Evolutionary conservation across 2,113 vertebrate genomes (phyloP), one percentile per base, ranked within the genome.

Genomic region (Todiramphus saurophagus): DNA sequence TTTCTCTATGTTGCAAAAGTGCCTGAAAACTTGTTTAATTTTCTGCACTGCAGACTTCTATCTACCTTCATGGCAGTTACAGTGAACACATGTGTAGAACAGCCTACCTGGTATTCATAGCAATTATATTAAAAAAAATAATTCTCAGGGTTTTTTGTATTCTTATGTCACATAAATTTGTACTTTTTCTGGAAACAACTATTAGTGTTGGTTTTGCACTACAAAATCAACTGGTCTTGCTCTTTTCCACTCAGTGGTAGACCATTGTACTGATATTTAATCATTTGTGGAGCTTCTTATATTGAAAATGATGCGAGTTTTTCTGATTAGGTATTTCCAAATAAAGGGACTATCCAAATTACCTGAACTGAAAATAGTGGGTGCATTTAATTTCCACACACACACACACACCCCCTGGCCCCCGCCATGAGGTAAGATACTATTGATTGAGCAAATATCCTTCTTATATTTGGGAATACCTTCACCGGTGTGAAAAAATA

Each of bases 111-210:
- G 2, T 83, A 83, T 58, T 80, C 2, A 4, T 33, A 59, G 58
- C 9, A 83, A 37, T 5, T 58, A 39, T 15, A 68, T 31, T 85
- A 83, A 2, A 0, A 2, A 30, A 30, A 37, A 31, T 1, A 4
- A 12, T 70, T 94, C 58, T 87, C 12, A 44, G 8, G 3, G 69
- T 11, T 79, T 73, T 79, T 83, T 19, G 48, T 88, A n/a, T 37
- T 91, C n/a, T 67, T 72, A 2, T 30, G 4, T 85, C 18, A 58
- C 46, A 62, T 55, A 27, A n/a, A 1, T 84, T n/a, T 53, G 3
- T 76, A 43, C 24, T 87, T 87, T 74, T 27, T 73, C 19, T 74
- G 35, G n/a, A 35, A 58, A 35, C 13, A 39, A 16, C 6, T 80
- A 6, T 13, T 81, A 20, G 12, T 69, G 11, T 21, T 53, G 41